Conservation (phyloP, 1,140 invertebrate genomes). For the Chironomus tepperi region DNA sequence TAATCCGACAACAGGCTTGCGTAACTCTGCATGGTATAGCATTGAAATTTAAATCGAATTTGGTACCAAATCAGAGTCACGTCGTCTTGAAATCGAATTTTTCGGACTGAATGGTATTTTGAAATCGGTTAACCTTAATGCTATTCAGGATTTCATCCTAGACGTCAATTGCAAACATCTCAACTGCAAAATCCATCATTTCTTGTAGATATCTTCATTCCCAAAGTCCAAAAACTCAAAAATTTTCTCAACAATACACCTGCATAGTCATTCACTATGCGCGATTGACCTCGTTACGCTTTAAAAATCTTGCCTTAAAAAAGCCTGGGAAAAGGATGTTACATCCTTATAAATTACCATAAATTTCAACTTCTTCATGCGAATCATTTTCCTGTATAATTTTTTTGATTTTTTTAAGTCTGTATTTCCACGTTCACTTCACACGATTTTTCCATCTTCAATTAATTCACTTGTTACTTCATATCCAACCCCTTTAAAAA, state of each 20-base stretch:
- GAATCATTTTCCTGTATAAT: not conserved
- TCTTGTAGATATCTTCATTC: too few species aligned
- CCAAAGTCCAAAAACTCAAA: too few species aligned
- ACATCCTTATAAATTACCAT: conserved; percentile 18
- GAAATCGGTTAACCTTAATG: too few species aligned
- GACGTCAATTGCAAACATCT: too few species aligned
- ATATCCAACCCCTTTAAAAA: not conserved
- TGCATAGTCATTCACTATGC: not conserved
- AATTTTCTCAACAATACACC: not conserved
- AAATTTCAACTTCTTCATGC: conserved; percentile 20
- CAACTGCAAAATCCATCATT: too few species aligned
- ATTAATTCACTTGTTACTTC: not conserved
- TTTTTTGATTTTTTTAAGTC: not conserved
- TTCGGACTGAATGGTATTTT: too few species aligned
- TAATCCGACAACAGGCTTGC: too few species aligned
- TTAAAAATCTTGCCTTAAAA: conserved; percentile 10
- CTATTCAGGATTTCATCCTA: too few species aligned
- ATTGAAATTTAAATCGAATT: too few species aligned
- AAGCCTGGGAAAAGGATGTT: conserved; percentile 11
- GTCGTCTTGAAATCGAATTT: too few species aligned
- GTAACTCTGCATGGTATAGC: too few species aligned
- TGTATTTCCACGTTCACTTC: not conserved
- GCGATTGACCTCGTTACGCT: not conserved
- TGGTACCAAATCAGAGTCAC: too few species aligned
- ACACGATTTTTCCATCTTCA: conserved; percentile 20